Base-by-base conservation (phyloP, 2,888 invertebrate genomes). In the Sacculina carcini region DNA sequence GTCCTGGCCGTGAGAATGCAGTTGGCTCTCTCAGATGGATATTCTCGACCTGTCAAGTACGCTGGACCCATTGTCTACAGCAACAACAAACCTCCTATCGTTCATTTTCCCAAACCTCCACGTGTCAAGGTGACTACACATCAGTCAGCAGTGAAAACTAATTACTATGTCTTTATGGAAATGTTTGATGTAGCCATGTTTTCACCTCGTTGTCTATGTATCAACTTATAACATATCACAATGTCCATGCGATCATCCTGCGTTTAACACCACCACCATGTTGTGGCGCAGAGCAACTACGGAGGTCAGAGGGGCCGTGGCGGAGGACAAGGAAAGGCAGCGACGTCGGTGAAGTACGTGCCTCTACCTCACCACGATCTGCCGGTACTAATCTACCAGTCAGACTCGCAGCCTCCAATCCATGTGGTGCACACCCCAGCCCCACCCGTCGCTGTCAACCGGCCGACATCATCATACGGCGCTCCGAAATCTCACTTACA, bases 361-460 rank as follows among this genome's bases (percentile, higher is more conserved):
- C 64, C 64, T 9, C 57, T 64, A 48, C 64, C 64, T 5, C 62
- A 63, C 52, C 62, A 64, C 54, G 63, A 64, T 39, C 56, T 64
- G 21, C 64, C 64, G 1, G 61, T 64, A 9, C 58, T 64, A 9
- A 63, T 64, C 47, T 64, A 64, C 57, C 62, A 60, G 50, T 60
- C 60, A 3, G 60, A 60, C 40, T 59, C 55, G 50, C 57, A 59
- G 32, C 64, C 64, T 12, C 64, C 64, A n/a, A 60, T 64, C 42
- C 64, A 64, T 54, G 62, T 64, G 14, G 61, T 64, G 3, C 59
- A 61, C 51, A 60, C 62, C 12, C 60, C 60, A 7, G 49, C 48
- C 1, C 52, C 52, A 3, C n/a, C n/a, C n/a, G n/a, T n/a, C n/a
- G 5, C 23, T 5, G n/a, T n/a, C 12, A 12, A 39, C n/a, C n/a